Base-by-base conservation (phyloP, 2,888 invertebrate genomes). In the Cyrtodaria siliqua region DNA sequence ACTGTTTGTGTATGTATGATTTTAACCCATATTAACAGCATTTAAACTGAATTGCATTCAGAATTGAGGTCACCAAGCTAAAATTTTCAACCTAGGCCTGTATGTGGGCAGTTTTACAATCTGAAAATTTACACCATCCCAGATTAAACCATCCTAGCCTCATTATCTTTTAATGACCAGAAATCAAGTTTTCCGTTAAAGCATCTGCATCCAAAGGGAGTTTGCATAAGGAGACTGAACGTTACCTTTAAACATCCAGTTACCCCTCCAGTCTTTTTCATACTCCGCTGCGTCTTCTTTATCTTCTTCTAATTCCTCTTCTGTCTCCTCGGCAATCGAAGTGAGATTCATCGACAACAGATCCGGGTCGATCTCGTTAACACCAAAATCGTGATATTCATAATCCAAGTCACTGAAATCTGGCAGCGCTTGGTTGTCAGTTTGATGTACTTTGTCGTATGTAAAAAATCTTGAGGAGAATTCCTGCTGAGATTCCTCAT, bases 291-390 rank as follows among this genome's bases (percentile, higher is more conserved):
- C 66, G 23, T 68, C 76, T 0, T 83, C 81, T 14, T 82, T 83
- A 44, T 87, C 88, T 57, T 86, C 83, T 47, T 82, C 86, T 14
- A 85, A 40, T 66, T 87, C 87, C 70, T 90, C 90, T 71, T 88
- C 89, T 18, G 87, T 88, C 67, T 89, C 89, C 70, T 89, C 90
- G 2, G 85, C 75, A 47, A 90, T 90, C 14, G 87, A 86, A 16
- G 85, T 87, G 4, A 90, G 80, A 81, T 90, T 89, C 87, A 90
- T 86, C 12, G 88, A 88, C 66, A 86, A 69, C 72, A 89, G 66
- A 76, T 90, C 90, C 14, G 90, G 89, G 49, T 90, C 90, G 14
- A 89, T 72, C 66, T 90, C 90, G 29, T 82, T 81, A 4, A 85
- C 75, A 29, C 81, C 79, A 73, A 87, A 89, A 23, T 89, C 84